phyloP scores from a whole-genome alignment of 2,797 vertebrate species.

The Hapalemur alaotrensis region DNA sequence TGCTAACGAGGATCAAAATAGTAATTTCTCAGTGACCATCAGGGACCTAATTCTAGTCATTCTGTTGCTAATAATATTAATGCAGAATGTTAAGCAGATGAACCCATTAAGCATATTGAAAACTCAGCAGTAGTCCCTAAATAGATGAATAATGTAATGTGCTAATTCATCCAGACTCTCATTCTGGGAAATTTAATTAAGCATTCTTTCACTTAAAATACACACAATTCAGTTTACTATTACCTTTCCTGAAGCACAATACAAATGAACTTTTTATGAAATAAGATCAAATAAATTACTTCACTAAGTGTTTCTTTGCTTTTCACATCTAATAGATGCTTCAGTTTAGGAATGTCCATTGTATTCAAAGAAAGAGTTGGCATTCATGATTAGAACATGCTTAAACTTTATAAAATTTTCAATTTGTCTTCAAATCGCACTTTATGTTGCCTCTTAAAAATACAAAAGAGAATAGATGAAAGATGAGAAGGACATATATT shows the following conservation, averaged over 20 bases:
- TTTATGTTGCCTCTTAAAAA: not conserved
- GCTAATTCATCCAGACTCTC: slow-evolving; percentile 60
- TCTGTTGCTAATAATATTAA: slow-evolving; percentile 52
- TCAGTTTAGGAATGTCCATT: slow-evolving; percentile 2
- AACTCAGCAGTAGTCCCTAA: slow-evolving; percentile 57
- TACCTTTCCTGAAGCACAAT: not conserved
- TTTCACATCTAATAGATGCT: not conserved
- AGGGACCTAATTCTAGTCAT: slow-evolving; percentile 50
- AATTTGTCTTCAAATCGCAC: not conserved
- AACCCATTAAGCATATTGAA: slow-evolving; percentile 66
- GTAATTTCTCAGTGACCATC: slow-evolving; percentile 50
- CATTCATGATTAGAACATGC: not conserved
- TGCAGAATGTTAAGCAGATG: slow-evolving; percentile 44
- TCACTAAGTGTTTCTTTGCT: slow-evolving; percentile 31
- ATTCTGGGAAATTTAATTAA: slow-evolving; percentile 66
- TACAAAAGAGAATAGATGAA: not conserved
- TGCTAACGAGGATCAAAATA: slow-evolving; percentile 51
- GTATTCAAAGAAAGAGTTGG: not conserved
- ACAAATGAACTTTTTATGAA: slow-evolving; percentile 11
- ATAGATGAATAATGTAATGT: slow-evolving; percentile 45
- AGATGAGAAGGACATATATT: not conserved
- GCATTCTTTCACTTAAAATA: slow-evolving; percentile 47
- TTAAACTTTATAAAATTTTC: slow-evolving; percentile 8
- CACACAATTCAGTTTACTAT: slow-evolving; percentile 3
- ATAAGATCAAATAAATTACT: slow-evolving; percentile 37